Evolutionary conservation across 2,888 invertebrate genomes (phyloP).

Genomic region (Melikaiella ostensackeni): DNA sequence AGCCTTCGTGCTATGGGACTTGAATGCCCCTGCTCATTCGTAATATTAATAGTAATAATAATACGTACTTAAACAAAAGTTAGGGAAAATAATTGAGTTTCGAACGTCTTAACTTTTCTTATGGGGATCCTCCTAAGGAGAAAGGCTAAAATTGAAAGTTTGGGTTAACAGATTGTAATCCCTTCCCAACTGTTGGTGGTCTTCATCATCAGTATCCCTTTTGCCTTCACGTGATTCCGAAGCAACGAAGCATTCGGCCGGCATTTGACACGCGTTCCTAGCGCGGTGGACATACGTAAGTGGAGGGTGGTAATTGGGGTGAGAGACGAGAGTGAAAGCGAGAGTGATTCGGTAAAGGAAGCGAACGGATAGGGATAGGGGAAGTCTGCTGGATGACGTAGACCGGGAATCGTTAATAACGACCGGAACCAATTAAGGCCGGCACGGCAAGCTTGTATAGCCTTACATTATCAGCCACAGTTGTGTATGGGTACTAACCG

Average conservation of each 20-base stretch:
- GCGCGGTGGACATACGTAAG: slow-evolving; percentile 10
- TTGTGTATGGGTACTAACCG: slow-evolving; percentile 13
- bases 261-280: slow-evolving; percentile 29
- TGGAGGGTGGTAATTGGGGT: slow-evolving; percentile 31
- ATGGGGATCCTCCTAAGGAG: not conserved
- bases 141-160: not conserved
- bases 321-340: slow-evolving; percentile 35
- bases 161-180: not conserved
- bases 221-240: slow-evolving; percentile 25
- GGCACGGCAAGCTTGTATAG: slow-evolving; percentile 22
- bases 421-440: slow-evolving; percentile 40
- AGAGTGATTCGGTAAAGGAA: slow-evolving; percentile 36
- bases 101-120: not conserved
- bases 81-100: not conserved
- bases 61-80: not conserved
- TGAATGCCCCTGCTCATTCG: too few species aligned
- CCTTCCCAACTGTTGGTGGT: slow-evolving; percentile 2
- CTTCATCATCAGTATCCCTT: slow-evolving; percentile 20
- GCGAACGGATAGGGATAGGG: slow-evolving; percentile 37
- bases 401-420: slow-evolving; percentile 38
- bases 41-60: too few species aligned
- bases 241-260: slow-evolving; percentile 9
- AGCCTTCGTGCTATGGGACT: too few species aligned
- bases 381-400: slow-evolving; percentile 19
- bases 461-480: slow-evolving; percentile 34